These are phyloP conservation scores for Phlogophora meticulosa DNA, from an alignment of 2,888 invertebrate genomes.

Conservation along the genomic window DNA sequence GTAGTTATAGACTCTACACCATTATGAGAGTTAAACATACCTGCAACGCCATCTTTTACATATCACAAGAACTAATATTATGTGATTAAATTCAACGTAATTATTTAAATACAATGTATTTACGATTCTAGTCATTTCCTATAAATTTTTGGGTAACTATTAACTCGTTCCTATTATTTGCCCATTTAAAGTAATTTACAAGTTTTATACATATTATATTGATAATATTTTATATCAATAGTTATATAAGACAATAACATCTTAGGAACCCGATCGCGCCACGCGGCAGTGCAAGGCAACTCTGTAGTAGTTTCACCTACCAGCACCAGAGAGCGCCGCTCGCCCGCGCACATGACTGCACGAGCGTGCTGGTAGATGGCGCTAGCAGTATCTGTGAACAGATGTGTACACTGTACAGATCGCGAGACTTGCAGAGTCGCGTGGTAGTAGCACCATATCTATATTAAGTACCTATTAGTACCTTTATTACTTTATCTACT, in stretches of 20 bases:
- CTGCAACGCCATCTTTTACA: conserved; percentile 35
- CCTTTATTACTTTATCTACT: no score
- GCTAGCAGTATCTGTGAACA: neutral
- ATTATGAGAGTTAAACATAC: no score
- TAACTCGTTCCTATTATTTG: no score
- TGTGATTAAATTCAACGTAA: no score
- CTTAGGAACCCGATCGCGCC: neutral
- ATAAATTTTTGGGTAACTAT: no score
- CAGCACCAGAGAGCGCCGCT: neutral
- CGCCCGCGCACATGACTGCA: no score
- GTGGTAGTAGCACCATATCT: neutral
- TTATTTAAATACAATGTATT: neutral
- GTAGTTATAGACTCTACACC: neutral
- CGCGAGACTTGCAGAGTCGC: neutral
- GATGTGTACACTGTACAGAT: no score
- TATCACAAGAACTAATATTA: conserved; percentile 11
- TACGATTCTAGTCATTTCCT: no score
- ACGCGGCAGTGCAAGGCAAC: conserved; percentile 6
- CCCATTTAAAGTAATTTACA: no score
- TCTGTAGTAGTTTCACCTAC: neutral
- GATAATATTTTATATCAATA: no score
- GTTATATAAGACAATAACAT: neutral
- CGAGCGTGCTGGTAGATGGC: conserved; percentile 22
- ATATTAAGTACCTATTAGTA: no score
- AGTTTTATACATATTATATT: no score